Evolutionary conservation across 2,888 invertebrate species (phyloP).

Genomic region (Aphrophora alni): DNA sequence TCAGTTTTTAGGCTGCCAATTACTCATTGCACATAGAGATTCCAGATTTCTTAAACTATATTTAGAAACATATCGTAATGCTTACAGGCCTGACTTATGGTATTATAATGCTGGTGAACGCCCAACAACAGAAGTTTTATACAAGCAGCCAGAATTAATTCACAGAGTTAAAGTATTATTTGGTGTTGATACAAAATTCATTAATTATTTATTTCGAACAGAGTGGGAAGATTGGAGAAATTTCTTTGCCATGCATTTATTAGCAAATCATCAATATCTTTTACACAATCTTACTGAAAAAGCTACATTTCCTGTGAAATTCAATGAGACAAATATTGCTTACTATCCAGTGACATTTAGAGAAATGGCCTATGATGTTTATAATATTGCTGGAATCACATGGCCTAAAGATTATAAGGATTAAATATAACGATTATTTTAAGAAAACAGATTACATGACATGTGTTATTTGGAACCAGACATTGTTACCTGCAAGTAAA

Average conservation of each 20-base stretch:
- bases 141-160: constrained; percentile 53
- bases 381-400: background rate
- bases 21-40: constrained; percentile 53
- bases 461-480: no score
- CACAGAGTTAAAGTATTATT: constrained; percentile 54
- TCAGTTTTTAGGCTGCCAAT: constrained; percentile 44
- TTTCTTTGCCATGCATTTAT: constrained; percentile 55
- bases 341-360: constrained; percentile 33
- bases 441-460: no score
- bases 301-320: constrained; percentile 34
- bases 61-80: no score
- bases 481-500: no score
- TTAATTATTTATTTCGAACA: constrained; percentile 49
- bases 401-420: no score
- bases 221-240: constrained; percentile 53
- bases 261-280: constrained; percentile 52
- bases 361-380: constrained; percentile 42
- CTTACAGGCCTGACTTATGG: constrained; percentile 50
- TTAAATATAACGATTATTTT: no score
- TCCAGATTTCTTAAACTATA: constrained; percentile 52
- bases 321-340: constrained; percentile 38
- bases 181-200: constrained; percentile 54
- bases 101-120: constrained; percentile 58
- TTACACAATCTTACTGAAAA: background rate
- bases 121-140: constrained; percentile 55